These are phyloP conservation scores for Dryobota labecula DNA, from an alignment of 2,888 invertebrate genomes.

Conservation along the genomic window DNA sequence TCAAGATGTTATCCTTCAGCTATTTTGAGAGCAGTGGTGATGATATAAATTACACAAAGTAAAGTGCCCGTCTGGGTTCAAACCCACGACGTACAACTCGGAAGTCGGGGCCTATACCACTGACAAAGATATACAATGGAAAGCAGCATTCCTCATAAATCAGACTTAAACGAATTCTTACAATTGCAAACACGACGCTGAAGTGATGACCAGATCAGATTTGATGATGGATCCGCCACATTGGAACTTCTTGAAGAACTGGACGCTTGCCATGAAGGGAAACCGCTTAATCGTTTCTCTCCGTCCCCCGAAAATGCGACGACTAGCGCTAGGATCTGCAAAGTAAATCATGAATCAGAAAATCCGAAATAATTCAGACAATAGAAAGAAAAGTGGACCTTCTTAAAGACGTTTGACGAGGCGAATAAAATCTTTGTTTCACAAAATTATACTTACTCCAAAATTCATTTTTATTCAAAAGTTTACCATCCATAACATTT, in stretches of 20 bases:
- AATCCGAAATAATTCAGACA: not conserved
- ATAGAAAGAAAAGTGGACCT: not conserved
- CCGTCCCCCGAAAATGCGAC: conserved; percentile 78
- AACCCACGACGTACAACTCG: not conserved
- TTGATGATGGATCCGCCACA: conserved; percentile 84
- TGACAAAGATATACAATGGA: not conserved
- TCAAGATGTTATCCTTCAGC: not conserved
- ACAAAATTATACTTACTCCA: conserved; percentile 75
- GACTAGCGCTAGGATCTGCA: conserved; percentile 70
- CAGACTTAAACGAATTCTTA: conserved; percentile 62
- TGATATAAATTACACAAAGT: not conserved
- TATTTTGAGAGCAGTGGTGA: not conserved
- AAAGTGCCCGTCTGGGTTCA: not conserved
- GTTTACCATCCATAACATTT: conserved; percentile 47
- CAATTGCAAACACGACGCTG: conserved; percentile 85
- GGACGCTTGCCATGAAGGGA: conserved; percentile 84
- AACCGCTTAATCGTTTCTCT: conserved; percentile 76
- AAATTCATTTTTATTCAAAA: conserved; percentile 71
- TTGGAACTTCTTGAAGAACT: conserved; percentile 79
- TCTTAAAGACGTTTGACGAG: not conserved
- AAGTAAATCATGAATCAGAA: conserved; percentile 6
- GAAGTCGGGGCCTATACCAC: not conserved
- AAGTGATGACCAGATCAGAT: conserved; percentile 80
- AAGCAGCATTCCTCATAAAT: not conserved
- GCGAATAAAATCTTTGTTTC: not conserved